phyloP scores from a whole-genome alignment of 2,113 vertebrate genomes.

The Limanda limanda region DNA sequence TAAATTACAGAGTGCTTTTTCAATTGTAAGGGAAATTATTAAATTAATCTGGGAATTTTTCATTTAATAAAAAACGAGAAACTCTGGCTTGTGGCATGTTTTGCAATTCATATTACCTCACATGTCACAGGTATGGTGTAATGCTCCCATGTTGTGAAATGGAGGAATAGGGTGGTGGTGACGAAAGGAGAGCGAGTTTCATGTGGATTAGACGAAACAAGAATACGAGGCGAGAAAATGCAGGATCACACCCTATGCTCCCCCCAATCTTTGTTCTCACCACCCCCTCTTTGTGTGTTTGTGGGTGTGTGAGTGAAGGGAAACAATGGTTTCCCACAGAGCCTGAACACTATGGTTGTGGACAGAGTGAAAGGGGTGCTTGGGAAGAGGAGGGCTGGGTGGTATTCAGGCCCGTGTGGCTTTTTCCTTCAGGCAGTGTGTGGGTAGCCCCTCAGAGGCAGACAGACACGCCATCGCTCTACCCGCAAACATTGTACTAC shows the following conservation, averaged over 20 bases:
- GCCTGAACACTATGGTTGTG: conserved; percentile 44
- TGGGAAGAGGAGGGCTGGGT: conserved; percentile 66
- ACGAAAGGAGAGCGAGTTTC: conserved; percentile 17
- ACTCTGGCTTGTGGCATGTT: background rate
- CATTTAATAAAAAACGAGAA: background rate
- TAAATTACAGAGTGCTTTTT: conserved; percentile 5
- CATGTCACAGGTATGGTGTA: background rate
- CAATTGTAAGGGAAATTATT: conserved; percentile 10
- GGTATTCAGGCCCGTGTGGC: conserved; percentile 60
- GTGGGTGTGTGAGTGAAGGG: conserved; percentile 61
- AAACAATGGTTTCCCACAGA: conserved; percentile 70
- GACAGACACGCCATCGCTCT: conserved; percentile 70
- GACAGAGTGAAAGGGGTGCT: conserved; percentile 57
- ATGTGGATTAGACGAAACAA: conserved; percentile 54
- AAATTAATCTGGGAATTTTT: background rate
- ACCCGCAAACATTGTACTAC: conserved; percentile 67
- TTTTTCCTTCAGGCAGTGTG: conserved; percentile 62
- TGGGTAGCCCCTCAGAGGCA: conserved; percentile 72
- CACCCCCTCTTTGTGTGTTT: conserved; percentile 60
- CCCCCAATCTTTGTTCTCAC: conserved; percentile 53
- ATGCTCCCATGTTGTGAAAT: background rate
- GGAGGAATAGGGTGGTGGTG: conserved; percentile 36
- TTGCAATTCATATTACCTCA: background rate
- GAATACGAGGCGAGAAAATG: conserved; percentile 37
- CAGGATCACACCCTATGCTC: conserved; percentile 27